These are phyloP conservation scores for Chrysocyon brachyurus DNA, from an alignment of 2,797 vertebrate genomes.

Conservation along the genomic window DNA sequence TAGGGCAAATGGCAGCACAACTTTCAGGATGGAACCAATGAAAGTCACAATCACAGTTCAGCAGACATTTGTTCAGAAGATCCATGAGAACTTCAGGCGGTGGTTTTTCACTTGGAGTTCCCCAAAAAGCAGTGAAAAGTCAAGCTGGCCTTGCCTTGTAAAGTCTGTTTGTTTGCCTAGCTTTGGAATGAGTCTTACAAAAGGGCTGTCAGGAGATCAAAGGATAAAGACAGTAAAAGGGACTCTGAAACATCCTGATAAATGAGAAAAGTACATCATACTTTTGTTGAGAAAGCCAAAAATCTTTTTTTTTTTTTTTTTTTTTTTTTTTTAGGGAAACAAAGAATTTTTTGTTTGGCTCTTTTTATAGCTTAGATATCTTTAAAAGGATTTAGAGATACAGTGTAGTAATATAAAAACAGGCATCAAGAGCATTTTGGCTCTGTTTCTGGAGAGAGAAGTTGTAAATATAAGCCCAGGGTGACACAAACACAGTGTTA, in stretches of 20 bases:
- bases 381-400: neutral
- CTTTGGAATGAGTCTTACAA: neutral
- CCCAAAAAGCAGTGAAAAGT: neutral
- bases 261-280: constrained; percentile 33
- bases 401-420: neutral
- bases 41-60: neutral
- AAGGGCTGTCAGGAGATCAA: constrained; percentile 37
- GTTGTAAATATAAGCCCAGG: neutral
- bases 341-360: constrained; percentile 28
- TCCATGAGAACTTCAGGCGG: too few species aligned
- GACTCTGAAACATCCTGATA: constrained; percentile 54
- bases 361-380: neutral
- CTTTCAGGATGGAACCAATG: neutral
- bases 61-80: neutral
- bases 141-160: neutral
- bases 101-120: neutral
- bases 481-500: neutral
- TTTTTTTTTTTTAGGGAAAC: constrained; percentile 10
- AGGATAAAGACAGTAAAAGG: neutral
- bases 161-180: constrained; percentile 47
- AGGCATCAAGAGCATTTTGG: neutral
- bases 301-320: neutral
- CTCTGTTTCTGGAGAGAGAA: neutral
- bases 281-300: constrained; percentile 31
- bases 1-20: neutral